phyloP scores from a whole-genome alignment of 2,888 invertebrate genomes.

The Siphlonurus alternatus region DNA sequence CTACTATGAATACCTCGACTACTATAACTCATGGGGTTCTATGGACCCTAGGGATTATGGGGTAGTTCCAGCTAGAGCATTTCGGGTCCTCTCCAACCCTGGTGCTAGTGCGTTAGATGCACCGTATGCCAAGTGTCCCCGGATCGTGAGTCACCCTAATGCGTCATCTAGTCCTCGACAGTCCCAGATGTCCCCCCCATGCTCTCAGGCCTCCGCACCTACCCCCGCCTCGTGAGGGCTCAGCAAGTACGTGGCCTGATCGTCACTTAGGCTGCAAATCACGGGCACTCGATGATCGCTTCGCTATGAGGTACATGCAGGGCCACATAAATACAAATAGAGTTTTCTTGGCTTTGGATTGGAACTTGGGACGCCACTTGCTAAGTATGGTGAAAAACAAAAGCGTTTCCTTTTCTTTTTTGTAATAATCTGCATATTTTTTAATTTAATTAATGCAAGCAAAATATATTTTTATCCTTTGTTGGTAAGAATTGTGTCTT shows the following conservation, averaged over 20 bases:
- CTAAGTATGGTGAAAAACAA: no score
- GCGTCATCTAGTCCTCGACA: background rate
- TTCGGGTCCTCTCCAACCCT: constrained; percentile 35
- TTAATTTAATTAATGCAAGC: no score
- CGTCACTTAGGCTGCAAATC: background rate
- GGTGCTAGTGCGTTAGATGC: constrained; percentile 28
- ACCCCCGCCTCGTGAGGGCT: background rate
- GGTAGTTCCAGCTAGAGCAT: constrained; percentile 38
- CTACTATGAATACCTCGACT: constrained; percentile 33
- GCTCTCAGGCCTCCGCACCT: background rate
- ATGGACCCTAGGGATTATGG: constrained; percentile 25
- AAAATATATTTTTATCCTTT: no score
- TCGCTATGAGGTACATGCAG: background rate
- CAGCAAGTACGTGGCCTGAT: background rate
- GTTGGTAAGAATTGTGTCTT: no score
- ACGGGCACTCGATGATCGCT: background rate
- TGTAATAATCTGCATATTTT: no score
- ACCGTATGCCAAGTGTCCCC: constrained; percentile 41
- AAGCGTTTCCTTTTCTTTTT: no score
- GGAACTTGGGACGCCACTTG: no score
- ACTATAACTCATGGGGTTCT: constrained; percentile 36
- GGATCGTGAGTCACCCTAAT: constrained; percentile 23
- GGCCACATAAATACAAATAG: no score
- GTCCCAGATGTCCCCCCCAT: no score
- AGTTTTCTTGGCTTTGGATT: no score